Conservation (phyloP, 2,888 invertebrate species). For the Pristionchus maxplancki region DNA sequence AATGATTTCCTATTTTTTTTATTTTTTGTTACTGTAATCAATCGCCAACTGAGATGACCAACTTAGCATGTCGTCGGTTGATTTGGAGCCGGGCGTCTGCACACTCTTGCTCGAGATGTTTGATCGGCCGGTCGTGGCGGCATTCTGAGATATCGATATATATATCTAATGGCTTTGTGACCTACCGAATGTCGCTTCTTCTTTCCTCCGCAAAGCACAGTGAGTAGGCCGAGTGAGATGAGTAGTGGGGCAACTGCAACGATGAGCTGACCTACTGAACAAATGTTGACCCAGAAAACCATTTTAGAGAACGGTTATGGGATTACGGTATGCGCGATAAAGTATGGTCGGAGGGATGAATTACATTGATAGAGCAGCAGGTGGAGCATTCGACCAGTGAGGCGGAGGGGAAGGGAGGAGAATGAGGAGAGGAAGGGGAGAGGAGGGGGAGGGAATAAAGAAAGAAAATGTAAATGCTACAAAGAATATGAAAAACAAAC, state of each 20-base stretch:
- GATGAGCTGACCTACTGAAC: too few relatives aligned
- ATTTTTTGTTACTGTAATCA: too few relatives aligned
- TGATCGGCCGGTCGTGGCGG: not conserved
- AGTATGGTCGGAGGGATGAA: not conserved
- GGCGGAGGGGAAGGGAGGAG: not conserved
- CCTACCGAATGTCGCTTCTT: not conserved
- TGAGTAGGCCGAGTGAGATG: not conserved
- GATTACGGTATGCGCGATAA: not conserved
- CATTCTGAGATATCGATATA: not conserved
- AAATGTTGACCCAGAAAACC: too few relatives aligned
- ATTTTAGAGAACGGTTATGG: not conserved
- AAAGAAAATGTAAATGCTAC: not conserved
- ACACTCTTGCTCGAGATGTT: not conserved
- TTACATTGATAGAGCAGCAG: conserved; percentile 2
- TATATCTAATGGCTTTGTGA: not conserved
- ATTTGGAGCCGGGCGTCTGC: not conserved
- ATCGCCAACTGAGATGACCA: too few relatives aligned
- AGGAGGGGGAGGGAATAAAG: not conserved
- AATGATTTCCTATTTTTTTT: too few relatives aligned
- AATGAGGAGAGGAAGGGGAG: not conserved
- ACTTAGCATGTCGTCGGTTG: not conserved
- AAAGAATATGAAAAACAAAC: too few relatives aligned
- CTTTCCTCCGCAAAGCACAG: not conserved
- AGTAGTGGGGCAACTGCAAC: not conserved
- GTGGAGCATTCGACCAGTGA: not conserved